Percentiles rank a stretch among this genome's conserved stretches.
These are phyloP conservation scores for Rhizoglyphus robini DNA, from an alignment of 1,140 invertebrate species.

Conservation along the genomic window DNA sequence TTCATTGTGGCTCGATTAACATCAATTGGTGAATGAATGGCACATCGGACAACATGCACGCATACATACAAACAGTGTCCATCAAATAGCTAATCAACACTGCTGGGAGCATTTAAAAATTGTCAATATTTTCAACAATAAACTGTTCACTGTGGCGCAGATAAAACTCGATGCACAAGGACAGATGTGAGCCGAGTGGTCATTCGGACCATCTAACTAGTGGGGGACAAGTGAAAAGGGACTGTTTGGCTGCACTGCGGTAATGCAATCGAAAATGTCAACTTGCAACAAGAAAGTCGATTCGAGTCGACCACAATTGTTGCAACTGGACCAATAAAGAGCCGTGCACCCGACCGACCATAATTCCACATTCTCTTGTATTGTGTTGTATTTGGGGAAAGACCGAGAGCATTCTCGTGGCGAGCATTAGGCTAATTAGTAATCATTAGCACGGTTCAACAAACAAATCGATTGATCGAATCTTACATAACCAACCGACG, in stretches of 20 bases:
- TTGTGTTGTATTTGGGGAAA: no score
- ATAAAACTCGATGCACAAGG: not conserved
- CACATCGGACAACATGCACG: not conserved
- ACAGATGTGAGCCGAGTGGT: not conserved
- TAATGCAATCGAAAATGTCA: constrained; percentile 7
- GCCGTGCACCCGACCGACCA: not conserved
- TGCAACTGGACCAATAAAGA: constrained; percentile 1
- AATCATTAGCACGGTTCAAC: no score
- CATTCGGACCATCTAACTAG: no score
- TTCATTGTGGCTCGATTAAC: not conserved
- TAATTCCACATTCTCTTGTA: not conserved
- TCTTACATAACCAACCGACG: not conserved
- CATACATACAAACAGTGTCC: not conserved
- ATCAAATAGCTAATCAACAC: not conserved
- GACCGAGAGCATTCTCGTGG: no score
- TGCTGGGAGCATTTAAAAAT: not conserved
- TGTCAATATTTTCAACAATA: constrained; percentile 1
- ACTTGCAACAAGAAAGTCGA: not conserved
- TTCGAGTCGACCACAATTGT: not conserved
- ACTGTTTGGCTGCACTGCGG: not conserved
- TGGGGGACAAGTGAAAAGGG: not conserved
- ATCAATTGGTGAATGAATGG: no score
- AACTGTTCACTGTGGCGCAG: no score
- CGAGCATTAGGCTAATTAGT: not conserved
- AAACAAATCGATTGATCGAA: no score